Base-by-base conservation (phyloP, 2,113 vertebrate genomes). In the Oncorhynchus gorbuscha region DNA sequence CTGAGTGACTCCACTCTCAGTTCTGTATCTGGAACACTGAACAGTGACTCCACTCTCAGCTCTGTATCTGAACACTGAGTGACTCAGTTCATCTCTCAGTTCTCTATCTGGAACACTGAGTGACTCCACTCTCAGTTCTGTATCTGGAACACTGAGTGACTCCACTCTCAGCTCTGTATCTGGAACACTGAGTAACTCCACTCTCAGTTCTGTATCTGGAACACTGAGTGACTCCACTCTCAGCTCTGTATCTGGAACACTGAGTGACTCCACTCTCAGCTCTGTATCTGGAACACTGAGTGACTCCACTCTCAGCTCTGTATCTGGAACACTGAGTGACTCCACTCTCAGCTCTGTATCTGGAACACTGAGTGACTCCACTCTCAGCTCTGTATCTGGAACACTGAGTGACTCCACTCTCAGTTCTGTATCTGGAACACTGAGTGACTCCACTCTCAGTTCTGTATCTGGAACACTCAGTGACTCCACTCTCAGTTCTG, bases 311-410 rank as follows among this genome's bases (percentile, higher is more conserved):
- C 32, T 35, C 32, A 35, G 32, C 0, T 35, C 32, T 35, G 32
- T 35, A 35, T 35, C 32, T 35, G 32, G 32, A 35, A 35, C 32
- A 35, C 32, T 6, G 32, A 22, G 55, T 58, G 67, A 7, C 72
- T 66, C 69, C 12, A 20, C 69, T 68, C 58, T 62, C n/a, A 49
- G 20, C 58, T 78, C 22, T 16, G 68, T 76, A 18, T 68, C 74
- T 45, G 61, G 13, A 55, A 32, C 5, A 45, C 71, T 20, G 74
- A 72, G 5, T 61, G 49, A 72, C 35, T 59, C 14, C 32, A 35
- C 5, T 35, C 32, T 35, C 32, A 35, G 32, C 0, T 6, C 5
- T 35, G 32, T 35, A 35, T 32, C 32, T 35, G 32, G 32, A 35
- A 35, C 32, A 35, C 32, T 35, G 5, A 22, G 55, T 58, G 64